phyloP scores from a whole-genome alignment of 2,888 invertebrate genomes.

The Sturmia bella region DNA sequence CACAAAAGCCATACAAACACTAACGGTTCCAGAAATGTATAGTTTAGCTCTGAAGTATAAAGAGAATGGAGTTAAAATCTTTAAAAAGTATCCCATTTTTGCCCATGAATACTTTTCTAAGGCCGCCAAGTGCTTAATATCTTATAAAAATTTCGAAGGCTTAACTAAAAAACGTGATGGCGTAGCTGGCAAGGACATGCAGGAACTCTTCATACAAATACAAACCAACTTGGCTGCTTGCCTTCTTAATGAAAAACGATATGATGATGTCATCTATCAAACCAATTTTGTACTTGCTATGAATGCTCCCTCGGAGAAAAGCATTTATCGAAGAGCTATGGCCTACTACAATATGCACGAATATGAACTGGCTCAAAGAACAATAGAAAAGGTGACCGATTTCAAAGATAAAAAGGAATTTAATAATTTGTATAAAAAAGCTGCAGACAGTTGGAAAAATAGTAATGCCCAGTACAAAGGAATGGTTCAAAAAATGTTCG shows the following conservation, averaged over 20 bases:
- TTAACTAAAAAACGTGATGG: constrained; percentile 81
- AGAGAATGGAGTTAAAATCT: constrained; percentile 84
- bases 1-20: constrained; percentile 81
- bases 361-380: constrained; percentile 85
- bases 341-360: constrained; percentile 84
- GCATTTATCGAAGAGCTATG: constrained; percentile 82
- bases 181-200: constrained; percentile 82
- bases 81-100: constrained; percentile 85
- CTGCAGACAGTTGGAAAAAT: constrained; percentile 84
- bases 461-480: constrained; percentile 84
- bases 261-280: constrained; percentile 85
- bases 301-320: constrained; percentile 81
- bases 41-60: constrained; percentile 82
- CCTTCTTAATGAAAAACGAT: constrained; percentile 87
- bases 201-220: constrained; percentile 85
- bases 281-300: constrained; percentile 82
- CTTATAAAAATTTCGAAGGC: constrained; percentile 83
- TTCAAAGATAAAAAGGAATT: constrained; percentile 87
- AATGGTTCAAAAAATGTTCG: constrained; percentile 83
- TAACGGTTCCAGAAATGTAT: constrained; percentile 81
- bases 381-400: constrained; percentile 82
- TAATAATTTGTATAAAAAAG: constrained; percentile 84
- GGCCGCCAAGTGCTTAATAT: constrained; percentile 88
- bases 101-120: constrained; percentile 89
- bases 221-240: constrained; percentile 93